Percentiles rank a stretch among this genome's conserved stretches.
phyloP scores from a whole-genome alignment of 2,113 vertebrate species.

The Oncorhynchus masou region DNA sequence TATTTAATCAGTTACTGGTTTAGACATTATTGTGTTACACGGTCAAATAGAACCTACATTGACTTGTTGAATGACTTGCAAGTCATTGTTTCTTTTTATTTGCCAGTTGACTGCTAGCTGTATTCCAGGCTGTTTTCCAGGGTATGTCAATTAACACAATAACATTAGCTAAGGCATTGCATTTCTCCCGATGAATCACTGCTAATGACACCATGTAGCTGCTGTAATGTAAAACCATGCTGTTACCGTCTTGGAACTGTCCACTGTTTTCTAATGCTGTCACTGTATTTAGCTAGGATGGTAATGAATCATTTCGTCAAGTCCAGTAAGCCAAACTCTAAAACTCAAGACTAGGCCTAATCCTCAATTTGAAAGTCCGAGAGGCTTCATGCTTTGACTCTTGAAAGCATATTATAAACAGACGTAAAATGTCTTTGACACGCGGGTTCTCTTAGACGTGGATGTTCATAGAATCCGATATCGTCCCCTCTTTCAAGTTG shows the following conservation, averaged over 20 bases:
- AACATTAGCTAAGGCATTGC: neutral
- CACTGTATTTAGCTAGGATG: neutral
- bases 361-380: neutral
- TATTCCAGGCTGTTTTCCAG: too few relatives aligned
- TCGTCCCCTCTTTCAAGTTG: neutral
- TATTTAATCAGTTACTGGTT: conserved; percentile 15
- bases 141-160: neutral
- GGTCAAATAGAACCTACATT: neutral
- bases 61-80: neutral
- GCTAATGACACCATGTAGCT: neutral
- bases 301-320: neutral
- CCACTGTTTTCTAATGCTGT: neutral
- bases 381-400: neutral
- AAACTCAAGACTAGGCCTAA: neutral
- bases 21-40: too few relatives aligned
- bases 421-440: neutral
- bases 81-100: neutral
- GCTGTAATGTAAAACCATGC: neutral
- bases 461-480: neutral
- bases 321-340: neutral
- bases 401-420: neutral
- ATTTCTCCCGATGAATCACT: neutral
- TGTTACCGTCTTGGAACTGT: neutral
- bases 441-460: neutral
- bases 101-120: neutral